Base-by-base conservation (phyloP, 2,888 invertebrate genomes). In the Oligia fasciuncula region DNA sequence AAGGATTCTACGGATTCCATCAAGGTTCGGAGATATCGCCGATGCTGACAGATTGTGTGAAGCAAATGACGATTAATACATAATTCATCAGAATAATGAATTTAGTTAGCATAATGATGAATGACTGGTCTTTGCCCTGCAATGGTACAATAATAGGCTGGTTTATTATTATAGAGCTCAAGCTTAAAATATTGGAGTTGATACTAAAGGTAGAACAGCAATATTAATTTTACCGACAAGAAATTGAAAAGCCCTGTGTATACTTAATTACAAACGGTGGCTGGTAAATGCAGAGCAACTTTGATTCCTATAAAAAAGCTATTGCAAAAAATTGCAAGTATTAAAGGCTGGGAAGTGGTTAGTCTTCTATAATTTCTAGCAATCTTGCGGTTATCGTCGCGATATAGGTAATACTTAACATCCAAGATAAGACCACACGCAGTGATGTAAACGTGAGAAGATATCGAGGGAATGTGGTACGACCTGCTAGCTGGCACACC, bases 391-490 rank as follows among this genome's bases (percentile, higher is more conserved):
- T 70, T 76, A 73, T 84, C 62, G 29, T 49, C 17, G n/a, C 35
- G 66, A 62, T 79, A 57, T 57, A 69, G 57, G 29, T 81, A 76
- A 69, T 81, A 40, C 40, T 40, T 40, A 54, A 17, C 54, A 46
- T 19, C 49, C 1, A 49, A 23, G 80, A 81, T 79, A 76, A 73
- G 71, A 69, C 73, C 72, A 72, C 74, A 68, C 57, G 68, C 43
- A 23, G 54, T 67, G 84, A 46, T 80, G 70, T 76, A 66, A 73
- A 76, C 78, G 67, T 79, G 80, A 75, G 86, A 80, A 78, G 63
- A 73, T 72, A 77, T 43, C 62, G 40, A 29, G 68, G 75, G 81
- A 84, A 87, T 87, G 88, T 74, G 17, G 79, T 63, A 72, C 60
- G 68, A 81, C 78, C 57, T 65, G 78, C 81, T 85, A 23, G 62